Conservation (phyloP, 2,113 vertebrate species). For the Gnathonemus echidnorhynchus region DNA sequence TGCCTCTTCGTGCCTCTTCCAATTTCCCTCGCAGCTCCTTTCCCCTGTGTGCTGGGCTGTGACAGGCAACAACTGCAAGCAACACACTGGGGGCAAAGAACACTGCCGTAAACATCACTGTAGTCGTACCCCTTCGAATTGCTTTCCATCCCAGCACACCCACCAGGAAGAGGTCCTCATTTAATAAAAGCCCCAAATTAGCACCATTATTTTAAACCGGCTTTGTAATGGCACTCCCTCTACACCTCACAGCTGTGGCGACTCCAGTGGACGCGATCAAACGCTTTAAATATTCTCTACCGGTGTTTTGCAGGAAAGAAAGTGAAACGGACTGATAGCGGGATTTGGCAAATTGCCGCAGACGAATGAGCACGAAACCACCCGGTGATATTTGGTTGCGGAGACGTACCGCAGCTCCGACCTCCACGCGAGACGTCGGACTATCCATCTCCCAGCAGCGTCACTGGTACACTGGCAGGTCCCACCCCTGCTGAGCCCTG, state of each 20-base stretch:
- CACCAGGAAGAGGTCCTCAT: background rate
- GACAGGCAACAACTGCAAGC: background rate
- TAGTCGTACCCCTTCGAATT: slow-evolving; percentile 11
- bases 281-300: background rate
- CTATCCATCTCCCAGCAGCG: background rate
- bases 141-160: slow-evolving; percentile 10
- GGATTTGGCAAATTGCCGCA: background rate
- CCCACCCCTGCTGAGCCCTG: too few relatives aligned
- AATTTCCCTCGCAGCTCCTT: background rate
- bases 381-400: background rate
- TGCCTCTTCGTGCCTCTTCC: background rate
- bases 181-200: background rate
- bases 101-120: slow-evolving; percentile 4
- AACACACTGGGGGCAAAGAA: background rate
- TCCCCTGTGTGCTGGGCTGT: background rate
- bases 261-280: background rate
- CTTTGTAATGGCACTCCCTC: background rate
- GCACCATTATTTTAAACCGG: background rate
- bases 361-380: background rate
- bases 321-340: background rate
- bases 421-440: background rate
- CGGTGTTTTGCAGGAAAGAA: background rate
- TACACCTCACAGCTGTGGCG: background rate
- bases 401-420: background rate
- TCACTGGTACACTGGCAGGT: background rate